phyloP scores from a whole-genome alignment of 1,140 invertebrate species.

The Cepaea nemoralis region DNA sequence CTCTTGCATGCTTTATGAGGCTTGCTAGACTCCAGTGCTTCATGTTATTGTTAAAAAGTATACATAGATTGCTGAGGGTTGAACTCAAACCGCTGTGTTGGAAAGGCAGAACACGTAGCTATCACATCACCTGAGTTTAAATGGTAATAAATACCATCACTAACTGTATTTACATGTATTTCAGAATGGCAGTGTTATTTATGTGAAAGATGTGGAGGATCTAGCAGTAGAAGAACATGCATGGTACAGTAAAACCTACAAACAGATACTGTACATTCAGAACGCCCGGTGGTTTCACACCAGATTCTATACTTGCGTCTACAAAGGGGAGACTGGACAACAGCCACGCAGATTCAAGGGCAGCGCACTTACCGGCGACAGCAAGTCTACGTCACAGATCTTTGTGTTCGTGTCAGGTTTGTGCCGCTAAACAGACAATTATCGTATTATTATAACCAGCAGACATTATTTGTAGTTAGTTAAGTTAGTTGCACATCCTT shows the following conservation, averaged over 20 bases:
- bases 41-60: too few relatives aligned
- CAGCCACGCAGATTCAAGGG: not conserved
- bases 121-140: too few relatives aligned
- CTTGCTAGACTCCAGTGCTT: not conserved
- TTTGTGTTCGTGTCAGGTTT: not conserved
- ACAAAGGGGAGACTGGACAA: not conserved
- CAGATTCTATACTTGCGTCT: not conserved
- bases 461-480: too few relatives aligned
- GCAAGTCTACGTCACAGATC: not conserved
- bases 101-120: not conserved
- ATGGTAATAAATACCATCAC: too few relatives aligned
- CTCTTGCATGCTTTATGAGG: not conserved
- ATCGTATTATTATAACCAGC: too few relatives aligned
- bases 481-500: too few relatives aligned
- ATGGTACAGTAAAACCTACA: not conserved
- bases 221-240: not conserved
- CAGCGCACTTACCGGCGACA: not conserved
- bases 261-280: not conserved
- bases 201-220: not conserved
- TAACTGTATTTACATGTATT: not conserved
- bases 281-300: slow-evolving; percentile 12
- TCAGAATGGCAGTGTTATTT: not conserved
- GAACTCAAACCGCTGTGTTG: not conserved
- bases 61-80: not conserved
- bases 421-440: not conserved